These are phyloP conservation scores for Troglohyphantes excavatus DNA, from an alignment of 2,888 invertebrate species.

Conservation along the genomic window DNA sequence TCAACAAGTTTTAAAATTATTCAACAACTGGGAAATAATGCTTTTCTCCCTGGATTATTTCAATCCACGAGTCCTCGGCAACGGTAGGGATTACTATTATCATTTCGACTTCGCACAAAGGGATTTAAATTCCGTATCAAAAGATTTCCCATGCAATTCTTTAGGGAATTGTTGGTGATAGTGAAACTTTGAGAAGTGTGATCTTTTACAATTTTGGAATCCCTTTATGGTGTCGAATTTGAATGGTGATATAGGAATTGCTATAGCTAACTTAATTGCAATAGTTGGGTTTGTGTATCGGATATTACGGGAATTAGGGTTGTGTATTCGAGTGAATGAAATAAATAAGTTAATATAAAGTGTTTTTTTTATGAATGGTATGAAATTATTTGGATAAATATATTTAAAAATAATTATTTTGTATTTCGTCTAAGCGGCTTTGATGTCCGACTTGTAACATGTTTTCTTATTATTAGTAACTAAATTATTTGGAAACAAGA, in stretches of 20 bases:
- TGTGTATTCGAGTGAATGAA: too few relatives aligned
- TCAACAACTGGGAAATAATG: conserved; percentile 34
- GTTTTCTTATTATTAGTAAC: too few relatives aligned
- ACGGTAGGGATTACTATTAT: not conserved
- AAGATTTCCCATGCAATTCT: not conserved
- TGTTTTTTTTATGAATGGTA: too few relatives aligned
- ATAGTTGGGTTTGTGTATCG: not conserved
- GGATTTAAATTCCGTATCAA: not conserved
- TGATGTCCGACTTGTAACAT: too few relatives aligned
- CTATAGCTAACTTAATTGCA: not conserved
- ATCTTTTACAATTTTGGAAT: not conserved
- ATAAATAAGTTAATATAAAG: too few relatives aligned
- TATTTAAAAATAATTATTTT: too few relatives aligned
- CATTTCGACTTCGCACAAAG: not conserved
- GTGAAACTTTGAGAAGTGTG: not conserved
- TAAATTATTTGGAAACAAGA: too few relatives aligned
- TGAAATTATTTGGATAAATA: too few relatives aligned
- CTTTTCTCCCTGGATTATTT: conserved; percentile 1
- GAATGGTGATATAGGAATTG: not conserved
- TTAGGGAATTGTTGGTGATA: not conserved
- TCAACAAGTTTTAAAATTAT: conserved; percentile 24
- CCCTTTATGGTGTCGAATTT: not conserved
- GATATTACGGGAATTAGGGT: too few relatives aligned
- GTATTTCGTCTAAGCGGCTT: too few relatives aligned
- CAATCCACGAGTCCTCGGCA: not conserved